Evolutionary conservation across 2,797 vertebrate species (phyloP).

Genomic region (Nothura maculosa): DNA sequence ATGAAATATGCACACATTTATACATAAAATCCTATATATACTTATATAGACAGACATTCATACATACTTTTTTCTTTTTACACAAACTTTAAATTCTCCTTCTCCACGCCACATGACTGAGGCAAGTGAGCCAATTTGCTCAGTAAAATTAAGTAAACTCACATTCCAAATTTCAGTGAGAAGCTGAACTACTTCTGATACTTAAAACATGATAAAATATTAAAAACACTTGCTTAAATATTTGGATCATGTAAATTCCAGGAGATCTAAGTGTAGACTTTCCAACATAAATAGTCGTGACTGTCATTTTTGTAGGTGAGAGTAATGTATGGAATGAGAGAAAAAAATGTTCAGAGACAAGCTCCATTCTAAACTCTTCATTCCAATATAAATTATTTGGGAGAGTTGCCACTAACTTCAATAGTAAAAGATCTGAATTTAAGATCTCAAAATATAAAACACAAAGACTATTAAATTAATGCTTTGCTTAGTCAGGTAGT

Average conservation of each 20-base stretch:
- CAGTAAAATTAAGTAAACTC: background rate
- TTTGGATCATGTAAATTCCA: slow-evolving; percentile 49
- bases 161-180: background rate
- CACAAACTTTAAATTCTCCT: background rate
- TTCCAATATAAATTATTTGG: background rate
- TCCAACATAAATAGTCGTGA: slow-evolving; percentile 41
- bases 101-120: background rate
- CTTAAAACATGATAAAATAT: slow-evolving; percentile 33
- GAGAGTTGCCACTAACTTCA: background rate
- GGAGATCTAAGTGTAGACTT: background rate
- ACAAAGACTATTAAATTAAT: background rate
- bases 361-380: background rate
- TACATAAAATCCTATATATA: background rate
- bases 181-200: background rate
- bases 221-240: slow-evolving; percentile 53
- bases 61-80: background rate
- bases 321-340: background rate
- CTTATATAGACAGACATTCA: fast-evolving
- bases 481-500: background rate
- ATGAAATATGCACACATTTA: background rate
- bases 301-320: slow-evolving; percentile 33
- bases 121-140: background rate
- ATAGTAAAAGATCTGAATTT: background rate
- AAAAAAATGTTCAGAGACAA: background rate
- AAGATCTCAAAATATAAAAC: background rate